Evolutionary conservation across 2,113 vertebrate species (phyloP), one percentile per base, ranked within the genome.

Genomic region (Tupaia tana): DNA sequence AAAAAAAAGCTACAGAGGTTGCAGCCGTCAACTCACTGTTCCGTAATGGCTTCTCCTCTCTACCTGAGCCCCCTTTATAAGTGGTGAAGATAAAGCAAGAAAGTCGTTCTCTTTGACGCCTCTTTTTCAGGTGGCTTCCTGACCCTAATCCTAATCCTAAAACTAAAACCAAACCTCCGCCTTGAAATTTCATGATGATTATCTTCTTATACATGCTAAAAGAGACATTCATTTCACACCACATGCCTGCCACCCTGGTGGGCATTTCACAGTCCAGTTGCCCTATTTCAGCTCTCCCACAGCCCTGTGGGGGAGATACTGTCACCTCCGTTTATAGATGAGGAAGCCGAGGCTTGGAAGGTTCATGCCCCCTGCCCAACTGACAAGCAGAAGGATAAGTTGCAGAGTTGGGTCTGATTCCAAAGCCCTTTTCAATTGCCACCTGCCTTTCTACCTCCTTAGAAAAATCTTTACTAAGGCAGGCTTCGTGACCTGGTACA

Each of bases 381-480:
- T 75, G 59, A 25, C 11, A 66, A 13, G 15, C 15, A 70, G 86
- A 24, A 58, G 31, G 19, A 70, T 11, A 25, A 29, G n/a, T 56
- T 64, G 64, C 67, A 58, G n/a, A 20, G 19, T 16, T 54, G 7
- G 27, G 56, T 31, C 43, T 80, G 66, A 69, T 19, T 64, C 13
- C 24, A 56, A 20, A 71, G 69, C 58, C 86, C 67, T 66, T 89
- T 73, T 27, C 31, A 79, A 10, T 43, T 29, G 58, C 70, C 24
- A 52, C 16, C 64, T 43, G 56, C 74, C 69, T 87, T 29, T 82
- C 86, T 85, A 19, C 56, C 54, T 22, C 31, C 58, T 89, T 66
- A 13, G 83, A 84, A 92, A 93, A 96, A 74, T 25, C 74, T 92
- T 83, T 43, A 43, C 43, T 43, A 43, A 43, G 43, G 43, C 5